Base-by-base conservation (phyloP, 2,113 vertebrate species). In the Siphamia tubifer region DNA sequence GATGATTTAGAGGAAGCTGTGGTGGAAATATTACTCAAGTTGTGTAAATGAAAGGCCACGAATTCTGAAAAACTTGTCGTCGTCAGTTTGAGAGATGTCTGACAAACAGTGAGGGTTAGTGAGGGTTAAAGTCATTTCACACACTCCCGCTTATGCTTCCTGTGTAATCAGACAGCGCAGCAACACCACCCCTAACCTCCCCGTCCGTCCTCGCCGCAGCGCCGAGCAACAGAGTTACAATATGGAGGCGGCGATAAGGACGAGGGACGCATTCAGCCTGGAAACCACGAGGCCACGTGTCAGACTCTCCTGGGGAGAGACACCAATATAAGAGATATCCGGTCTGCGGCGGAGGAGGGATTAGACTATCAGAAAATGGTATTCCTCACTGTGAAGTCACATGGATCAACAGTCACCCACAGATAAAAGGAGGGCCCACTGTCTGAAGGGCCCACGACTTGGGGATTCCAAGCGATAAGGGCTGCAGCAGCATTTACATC, bases 281-380 rank as follows among this genome's bases (percentile, higher is more conserved):
- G 69, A 42, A 65, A 61, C 68, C 57, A 71, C 4, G 23, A 54
- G 68, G 34, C 53, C 25, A 24, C 8, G 28, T 57, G 70, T 74
- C 73, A 47, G 58, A 65, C 60, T 79, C 75, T 86, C 71, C 68
- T 38, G 23, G 81, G 74, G 62, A 73, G 61, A 62, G 52, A 81
- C 64, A 77, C 13, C 8, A 60, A 74, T 70, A 82, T 65, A 48
- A 61, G 54, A 77, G 68, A 84, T 64, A 79, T 13, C 72, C 2
- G 7, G 68, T 28, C 65, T 54, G 52, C 75, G 43, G 74, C 23
- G 9, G 42, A 47, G 52, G 68, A 77, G 61, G 76, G 80, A 87
- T 89, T 88, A 80, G 72, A 58, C 77, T 70, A 77, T 86, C 82
- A 83, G 83, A 75, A 85, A 87, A 83, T 74, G 48, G 66, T 67